Conservation (phyloP, 2,113 vertebrate genomes). For the Bostrychus sinensis region DNA sequence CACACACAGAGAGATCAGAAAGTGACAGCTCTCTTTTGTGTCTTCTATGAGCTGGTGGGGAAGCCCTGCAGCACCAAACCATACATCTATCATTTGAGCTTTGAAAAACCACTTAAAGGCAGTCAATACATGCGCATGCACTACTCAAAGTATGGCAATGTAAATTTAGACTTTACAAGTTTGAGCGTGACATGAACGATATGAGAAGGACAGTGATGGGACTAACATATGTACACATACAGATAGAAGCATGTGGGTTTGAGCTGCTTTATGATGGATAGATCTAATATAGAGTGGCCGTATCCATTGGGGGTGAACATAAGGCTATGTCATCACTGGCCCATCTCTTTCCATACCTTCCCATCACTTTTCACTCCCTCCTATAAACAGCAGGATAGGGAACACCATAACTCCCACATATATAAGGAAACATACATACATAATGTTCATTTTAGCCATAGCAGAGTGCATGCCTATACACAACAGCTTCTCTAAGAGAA, state of each 20-base stretch:
- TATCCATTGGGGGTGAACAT: slow-evolving; percentile 67
- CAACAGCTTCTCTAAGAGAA: slow-evolving; percentile 62
- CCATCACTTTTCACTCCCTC: slow-evolving; percentile 66
- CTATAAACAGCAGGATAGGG: slow-evolving; percentile 58
- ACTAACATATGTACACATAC: slow-evolving; percentile 67
- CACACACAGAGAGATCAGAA: slow-evolving; percentile 66
- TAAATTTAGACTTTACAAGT: slow-evolving; percentile 59
- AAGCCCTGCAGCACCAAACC: slow-evolving; percentile 47
- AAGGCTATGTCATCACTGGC: slow-evolving; percentile 72
- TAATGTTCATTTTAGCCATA: slow-evolving; percentile 40
- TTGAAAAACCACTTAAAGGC: slow-evolving; percentile 63
- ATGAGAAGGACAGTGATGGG: slow-evolving; percentile 65
- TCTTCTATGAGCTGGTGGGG: slow-evolving; percentile 47
- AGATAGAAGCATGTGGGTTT: slow-evolving; percentile 40
- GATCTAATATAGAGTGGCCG: slow-evolving; percentile 66
- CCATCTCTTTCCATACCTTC: slow-evolving; percentile 62
- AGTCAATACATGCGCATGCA: slow-evolving; percentile 47
- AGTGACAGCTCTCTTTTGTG: slow-evolving; percentile 72
- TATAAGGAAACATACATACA: slow-evolving; percentile 29
- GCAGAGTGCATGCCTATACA: slow-evolving; percentile 35
- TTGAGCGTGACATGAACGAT: slow-evolving; percentile 59
- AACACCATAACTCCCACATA: slow-evolving; percentile 57
- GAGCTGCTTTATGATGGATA: slow-evolving; percentile 70
- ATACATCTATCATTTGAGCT: slow-evolving; percentile 66
- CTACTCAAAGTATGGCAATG: slow-evolving; percentile 55